phyloP scores from a whole-genome alignment of 2,888 invertebrate genomes.

The Cordilura impudica region DNA sequence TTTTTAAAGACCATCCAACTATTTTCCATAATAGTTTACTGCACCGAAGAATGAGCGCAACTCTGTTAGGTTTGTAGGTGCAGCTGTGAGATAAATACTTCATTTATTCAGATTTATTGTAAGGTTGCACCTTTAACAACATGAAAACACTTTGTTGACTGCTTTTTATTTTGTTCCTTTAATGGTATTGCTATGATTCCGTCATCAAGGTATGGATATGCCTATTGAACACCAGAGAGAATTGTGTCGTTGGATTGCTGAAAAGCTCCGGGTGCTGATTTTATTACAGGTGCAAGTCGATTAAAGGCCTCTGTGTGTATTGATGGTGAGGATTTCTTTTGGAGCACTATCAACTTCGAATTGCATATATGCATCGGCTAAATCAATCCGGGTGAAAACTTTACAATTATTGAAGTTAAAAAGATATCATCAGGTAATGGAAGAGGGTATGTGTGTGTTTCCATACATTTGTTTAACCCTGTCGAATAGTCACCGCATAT shows the following conservation, averaged over 20 bases:
- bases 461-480: constrained; percentile 58
- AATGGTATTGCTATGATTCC: constrained; percentile 36
- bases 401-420: constrained; percentile 58
- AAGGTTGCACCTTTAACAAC: constrained; percentile 28
- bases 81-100: constrained; percentile 15
- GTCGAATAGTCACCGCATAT: constrained; percentile 63
- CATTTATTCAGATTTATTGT: constrained; percentile 22
- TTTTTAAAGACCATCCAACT: constrained; percentile 4
- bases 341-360: constrained; percentile 53
- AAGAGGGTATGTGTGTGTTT: constrained; percentile 62
- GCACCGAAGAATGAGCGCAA: too few relatives aligned
- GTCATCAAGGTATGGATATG: constrained; percentile 35
- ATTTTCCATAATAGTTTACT: constrained; percentile 12
- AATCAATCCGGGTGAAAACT: neutral
- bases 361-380: constrained; percentile 43
- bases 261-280: constrained; percentile 62
- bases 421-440: constrained; percentile 61
- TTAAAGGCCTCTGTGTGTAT: constrained; percentile 52
- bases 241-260: constrained; percentile 62
- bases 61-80: neutral
- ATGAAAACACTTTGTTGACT: constrained; percentile 19
- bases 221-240: too few relatives aligned
- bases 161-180: constrained; percentile 11
- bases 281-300: constrained; percentile 54
- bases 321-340: constrained; percentile 43